Evolutionary conservation across 1,140 invertebrate species (phyloP), one percentile per base, ranked within the genome.

Genomic region (Trichoplusia ni): DNA sequence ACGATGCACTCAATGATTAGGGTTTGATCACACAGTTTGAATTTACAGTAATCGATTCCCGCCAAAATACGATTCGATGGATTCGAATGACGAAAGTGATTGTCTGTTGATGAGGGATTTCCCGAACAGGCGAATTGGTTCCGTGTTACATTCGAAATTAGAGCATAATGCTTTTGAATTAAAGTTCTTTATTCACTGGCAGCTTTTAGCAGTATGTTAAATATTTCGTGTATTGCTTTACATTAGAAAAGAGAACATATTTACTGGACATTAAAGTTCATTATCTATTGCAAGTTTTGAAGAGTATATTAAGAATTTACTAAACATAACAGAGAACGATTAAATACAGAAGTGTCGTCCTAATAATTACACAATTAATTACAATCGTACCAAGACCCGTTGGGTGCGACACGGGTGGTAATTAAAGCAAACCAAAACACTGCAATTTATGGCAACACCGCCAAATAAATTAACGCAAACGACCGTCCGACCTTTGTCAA

Each of bases 371-470:
- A 61, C 58, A 62, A 64, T 64, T 69, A 69, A 76, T 76, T 68
- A 33, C 54, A 67, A 51, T 49, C 18, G 6, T 29, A 51, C 37
- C 40, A 53, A 61, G 56, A 64, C 63, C 54, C 61, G 51, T 69
- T 62, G 60, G 42, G 46, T 40, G 64, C 63, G 46, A 73, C 67
- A 69, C 23, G 18, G 62, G 46, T 62, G 60, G 68, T 71, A 77
- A 77, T 73, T 77, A 73, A 68, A 72, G 42, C 61, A 64, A 47
- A 58, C 56, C 56, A 44, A 71, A 66, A 69, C 60, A 62, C 11
- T 40, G 38, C 33, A 49, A 71, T 77, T 77, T 77, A 73, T 77
- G 40, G 68, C 66, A 67, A 69, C 66, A 65, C 61, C 51, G 53
- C 29, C 46, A 53, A 19, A 73, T 77, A 71, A 77, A 77, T 73